These are phyloP conservation scores for Trilocha varians DNA, from an alignment of 2,888 invertebrate genomes.

Conservation along the genomic window DNA sequence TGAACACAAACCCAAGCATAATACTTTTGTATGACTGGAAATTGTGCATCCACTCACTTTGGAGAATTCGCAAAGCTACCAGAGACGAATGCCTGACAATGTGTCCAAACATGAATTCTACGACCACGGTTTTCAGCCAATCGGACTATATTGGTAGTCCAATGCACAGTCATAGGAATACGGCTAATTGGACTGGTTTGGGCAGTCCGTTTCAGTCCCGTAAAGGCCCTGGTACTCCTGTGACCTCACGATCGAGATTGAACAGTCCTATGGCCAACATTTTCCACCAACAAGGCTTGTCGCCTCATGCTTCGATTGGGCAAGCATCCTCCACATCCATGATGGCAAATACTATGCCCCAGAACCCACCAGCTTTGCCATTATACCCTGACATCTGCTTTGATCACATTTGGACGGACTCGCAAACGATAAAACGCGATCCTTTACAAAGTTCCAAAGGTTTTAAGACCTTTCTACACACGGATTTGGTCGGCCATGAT, in stretches of 20 bases:
- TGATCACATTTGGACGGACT: conserved; percentile 93
- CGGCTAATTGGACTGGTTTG: conserved; percentile 47
- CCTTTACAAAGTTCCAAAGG: conserved; percentile 43
- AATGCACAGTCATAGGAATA: conserved; percentile 49
- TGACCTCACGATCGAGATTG: conserved; percentile 36
- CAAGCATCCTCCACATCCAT: conserved; percentile 61
- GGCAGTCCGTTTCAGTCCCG: conserved; percentile 58
- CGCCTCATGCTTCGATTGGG: conserved; percentile 59
- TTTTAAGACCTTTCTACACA: conserved; percentile 83
- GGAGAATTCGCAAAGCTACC: conserved; percentile 83
- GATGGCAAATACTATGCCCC: conserved; percentile 59
- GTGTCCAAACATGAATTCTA: conserved; percentile 66
- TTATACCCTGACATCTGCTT: conserved; percentile 89
- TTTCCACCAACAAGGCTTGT: conserved; percentile 61
- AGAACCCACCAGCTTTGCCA: conserved; percentile 75
- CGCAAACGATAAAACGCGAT: conserved; percentile 47
- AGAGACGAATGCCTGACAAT: conserved; percentile 79
- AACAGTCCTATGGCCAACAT: conserved; percentile 64
- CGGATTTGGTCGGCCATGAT: conserved; percentile 88
- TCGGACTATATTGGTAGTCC: conserved; percentile 55
- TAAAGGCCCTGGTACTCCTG: conserved; percentile 39
- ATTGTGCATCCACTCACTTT: conserved; percentile 85
- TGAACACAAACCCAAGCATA: conserved; percentile 84
- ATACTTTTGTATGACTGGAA: conserved; percentile 86
- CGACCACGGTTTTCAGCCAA: conserved; percentile 54